Conservation (phyloP, 2,797 vertebrate genomes). For the Rhynchonycteris naso region DNA sequence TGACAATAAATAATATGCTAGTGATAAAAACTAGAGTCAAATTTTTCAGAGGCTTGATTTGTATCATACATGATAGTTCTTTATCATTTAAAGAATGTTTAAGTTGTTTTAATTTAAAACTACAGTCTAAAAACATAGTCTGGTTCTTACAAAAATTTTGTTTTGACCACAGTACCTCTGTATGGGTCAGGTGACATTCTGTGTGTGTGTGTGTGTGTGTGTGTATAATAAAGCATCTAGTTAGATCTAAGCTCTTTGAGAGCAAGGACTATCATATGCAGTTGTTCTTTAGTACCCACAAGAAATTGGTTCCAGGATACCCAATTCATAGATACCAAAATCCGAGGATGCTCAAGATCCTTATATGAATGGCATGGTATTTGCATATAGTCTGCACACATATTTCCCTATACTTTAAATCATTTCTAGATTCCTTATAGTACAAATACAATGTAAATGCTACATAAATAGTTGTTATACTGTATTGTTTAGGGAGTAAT, state of each 20-base stretch:
- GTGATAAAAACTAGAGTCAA: neutral
- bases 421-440: neutral
- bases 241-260: neutral
- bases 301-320: neutral
- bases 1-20: neutral
- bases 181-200: neutral
- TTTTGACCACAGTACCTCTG: neutral
- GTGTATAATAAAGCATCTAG: no score
- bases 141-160: neutral
- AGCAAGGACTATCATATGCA: neutral
- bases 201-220: no score
- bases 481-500: neutral
- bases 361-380: neutral
- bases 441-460: neutral
- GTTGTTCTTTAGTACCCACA: accelerated
- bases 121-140: constrained; percentile 35
- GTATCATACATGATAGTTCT: neutral
- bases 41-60: constrained; percentile 11
- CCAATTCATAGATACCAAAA: neutral
- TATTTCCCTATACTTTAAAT: neutral
- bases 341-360: neutral
- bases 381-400: neutral
- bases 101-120: constrained; percentile 2
- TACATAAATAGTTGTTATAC: neutral
- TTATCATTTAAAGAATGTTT: constrained; percentile 17